These are phyloP conservation scores for Vesta saturnalis DNA, from an alignment of 2,888 invertebrate species.

Conservation along the genomic window DNA sequence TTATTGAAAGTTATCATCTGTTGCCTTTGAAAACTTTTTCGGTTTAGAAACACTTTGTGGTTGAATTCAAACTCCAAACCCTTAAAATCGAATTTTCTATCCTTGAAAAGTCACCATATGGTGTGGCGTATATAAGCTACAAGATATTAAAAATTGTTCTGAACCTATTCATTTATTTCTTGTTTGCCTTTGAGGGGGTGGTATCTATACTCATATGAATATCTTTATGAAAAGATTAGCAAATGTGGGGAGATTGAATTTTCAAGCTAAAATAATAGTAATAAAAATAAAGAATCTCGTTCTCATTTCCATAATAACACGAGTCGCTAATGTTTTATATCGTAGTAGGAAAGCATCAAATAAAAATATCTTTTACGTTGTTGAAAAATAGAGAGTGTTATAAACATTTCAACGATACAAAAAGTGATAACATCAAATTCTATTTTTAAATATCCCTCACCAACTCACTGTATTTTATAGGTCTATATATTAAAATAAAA, in stretches of 20 bases:
- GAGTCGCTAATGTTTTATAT: slow-evolving; percentile 39
- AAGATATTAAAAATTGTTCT: not conserved
- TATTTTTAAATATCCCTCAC: slow-evolving; percentile 14
- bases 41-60: not conserved
- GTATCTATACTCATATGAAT: too few relatives aligned
- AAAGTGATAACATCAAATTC: slow-evolving; percentile 18
- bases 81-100: slow-evolving; percentile 8
- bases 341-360: slow-evolving; percentile 24
- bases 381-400: slow-evolving; percentile 22
- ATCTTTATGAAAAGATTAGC: too few relatives aligned
- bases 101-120: slow-evolving; percentile 5
- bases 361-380: slow-evolving; percentile 30
- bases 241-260: slow-evolving; percentile 34
- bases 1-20: slow-evolving; percentile 3
- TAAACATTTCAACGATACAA: not conserved
- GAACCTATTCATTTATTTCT: not conserved
- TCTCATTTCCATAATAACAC: slow-evolving; percentile 41
- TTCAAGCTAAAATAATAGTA: slow-evolving; percentile 33
- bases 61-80: slow-evolving; percentile 8
- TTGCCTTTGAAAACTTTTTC: slow-evolving; percentile 5
- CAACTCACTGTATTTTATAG: slow-evolving; percentile 28
- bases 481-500: slow-evolving; percentile 30
- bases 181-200: too few relatives aligned
- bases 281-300: slow-evolving; percentile 36
- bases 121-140: not conserved